Evolutionary conservation across 2,888 invertebrate species (phyloP), one percentile per base, ranked within the genome.

Genomic region (Scaeva pyrastri): DNA sequence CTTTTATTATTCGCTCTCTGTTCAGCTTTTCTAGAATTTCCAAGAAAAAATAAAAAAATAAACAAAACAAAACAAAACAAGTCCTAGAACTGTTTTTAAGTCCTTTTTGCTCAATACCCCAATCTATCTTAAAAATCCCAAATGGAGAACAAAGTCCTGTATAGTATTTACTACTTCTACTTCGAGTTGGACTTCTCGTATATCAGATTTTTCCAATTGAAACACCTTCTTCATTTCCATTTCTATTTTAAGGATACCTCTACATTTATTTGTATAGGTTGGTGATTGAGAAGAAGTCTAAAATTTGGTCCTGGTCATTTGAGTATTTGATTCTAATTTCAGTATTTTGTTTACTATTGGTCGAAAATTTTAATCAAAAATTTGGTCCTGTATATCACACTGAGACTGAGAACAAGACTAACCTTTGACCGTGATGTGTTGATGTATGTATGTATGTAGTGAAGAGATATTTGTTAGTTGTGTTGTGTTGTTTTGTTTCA

Each of bases 351-450:
- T 58, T 72, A 68, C 45, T 72, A 66, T 45, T 68, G 64, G 26
- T 66, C 31, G 39, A 55, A 75, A 68, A 72, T 79, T 84, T 75
- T 80, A 72, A 80, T 80, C 79, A 79, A 31, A 31, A 66, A 62
- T 76, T 58, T 31, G 39, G 21, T 60, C 19, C 16, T 23, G 12
- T 6, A 50, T 50, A 31, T 31, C 31, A 31, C 31, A 5, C 31
- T 4, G 31, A n/a, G n/a, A n/a, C n/a, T n/a, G n/a, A n/a, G n/a
- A n/a, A n/a, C 5, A 8, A 31, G 31, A 31, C 5, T 31, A 8
- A 31, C 31, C 31, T 31, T 8, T 31, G 31, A 31, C 31, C 8
- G 8, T 31, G 31, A 8, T 31, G 31, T 31, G 8, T 31, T 31
- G 31, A 31, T 31, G 31, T 31, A 31, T 31, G 8, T n/a, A n/a